Base-by-base conservation (phyloP, 2,797 vertebrate species). In the Pseudocheirus occidentalis region DNA sequence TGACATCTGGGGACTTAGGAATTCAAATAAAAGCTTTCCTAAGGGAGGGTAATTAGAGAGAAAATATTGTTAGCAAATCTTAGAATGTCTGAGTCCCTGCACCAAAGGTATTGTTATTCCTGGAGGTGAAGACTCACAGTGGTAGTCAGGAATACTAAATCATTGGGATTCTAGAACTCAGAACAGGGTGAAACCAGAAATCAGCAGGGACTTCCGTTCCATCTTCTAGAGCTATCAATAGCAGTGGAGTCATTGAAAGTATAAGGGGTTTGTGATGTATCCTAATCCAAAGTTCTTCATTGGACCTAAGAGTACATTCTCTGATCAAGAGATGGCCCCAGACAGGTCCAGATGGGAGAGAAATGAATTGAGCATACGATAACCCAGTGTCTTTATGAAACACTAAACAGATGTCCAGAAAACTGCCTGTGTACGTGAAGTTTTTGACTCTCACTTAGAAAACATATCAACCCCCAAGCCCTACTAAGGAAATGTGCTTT, bases 361-460 rank as follows among this genome's bases (percentile, higher is more conserved):
- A 46, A 87, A 46, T 87, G 21, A 87, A 87, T 50, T 10, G 73
- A 87, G 24, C 40, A 87, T 50, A 4, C 3, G 40, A 81, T 87
- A 50, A 27, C 9, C 21, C 73, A 27, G 31, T 87, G 40, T 87
- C 40, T 87, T 46, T 87, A 1, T 87, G 73, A 87, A 87, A 87
- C 73, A 87, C 40, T 87, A 87, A 29, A 58, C 56, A 62, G 16
- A 9, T 94, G 29, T 92, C 92, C 6, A 27, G 34, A 94, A 90
- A 28, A 55, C 13, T 53, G 40, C 50, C 95, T 31, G 62, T 92
- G 94, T 93, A 91, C 0, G 1, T 91, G 31, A 93, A n/a, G 92
- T 40, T 91, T 93, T 58, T 73, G 34, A 7, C 87, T 94, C 90
- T 93, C 40, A 66, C 55, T 93, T 58, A n/a, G 40, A 95, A 95